Conservation (phyloP, 2,797 vertebrate species). For the Anguilla anguilla region DNA sequence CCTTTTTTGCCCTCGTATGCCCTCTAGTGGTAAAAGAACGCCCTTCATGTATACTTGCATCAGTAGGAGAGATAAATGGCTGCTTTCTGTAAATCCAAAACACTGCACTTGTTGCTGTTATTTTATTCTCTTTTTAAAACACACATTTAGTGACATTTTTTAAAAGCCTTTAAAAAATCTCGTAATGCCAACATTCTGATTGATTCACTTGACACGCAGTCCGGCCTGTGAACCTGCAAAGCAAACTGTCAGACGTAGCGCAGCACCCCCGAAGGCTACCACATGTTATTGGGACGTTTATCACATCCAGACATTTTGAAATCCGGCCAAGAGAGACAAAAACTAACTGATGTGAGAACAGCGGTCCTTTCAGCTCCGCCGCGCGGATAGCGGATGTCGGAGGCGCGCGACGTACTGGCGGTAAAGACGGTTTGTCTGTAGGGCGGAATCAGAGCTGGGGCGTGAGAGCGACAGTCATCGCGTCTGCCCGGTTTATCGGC, state of each 20-base stretch:
- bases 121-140: background rate
- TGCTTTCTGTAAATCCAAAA: background rate
- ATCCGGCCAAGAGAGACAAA: constrained; percentile 2
- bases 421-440: background rate
- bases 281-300: background rate
- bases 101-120: background rate
- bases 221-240: background rate
- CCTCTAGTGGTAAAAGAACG: background rate
- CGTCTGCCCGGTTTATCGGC: background rate
- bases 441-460: background rate
- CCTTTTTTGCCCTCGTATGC: background rate
- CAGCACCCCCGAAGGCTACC: background rate
- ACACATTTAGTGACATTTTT: background rate
- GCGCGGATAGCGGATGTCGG: background rate
- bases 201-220: background rate
- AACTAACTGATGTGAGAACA: background rate
- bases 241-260: background rate
- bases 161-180: background rate
- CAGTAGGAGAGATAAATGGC: background rate
- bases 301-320: background rate
- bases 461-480: background rate
- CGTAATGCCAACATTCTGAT: background rate
- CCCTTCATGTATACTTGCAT: background rate
- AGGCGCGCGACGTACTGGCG: background rate
- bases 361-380: background rate